These are phyloP conservation scores for Copidosoma floridanum DNA, from an alignment of 1,140 invertebrate genomes.

Conservation along the genomic window DNA sequence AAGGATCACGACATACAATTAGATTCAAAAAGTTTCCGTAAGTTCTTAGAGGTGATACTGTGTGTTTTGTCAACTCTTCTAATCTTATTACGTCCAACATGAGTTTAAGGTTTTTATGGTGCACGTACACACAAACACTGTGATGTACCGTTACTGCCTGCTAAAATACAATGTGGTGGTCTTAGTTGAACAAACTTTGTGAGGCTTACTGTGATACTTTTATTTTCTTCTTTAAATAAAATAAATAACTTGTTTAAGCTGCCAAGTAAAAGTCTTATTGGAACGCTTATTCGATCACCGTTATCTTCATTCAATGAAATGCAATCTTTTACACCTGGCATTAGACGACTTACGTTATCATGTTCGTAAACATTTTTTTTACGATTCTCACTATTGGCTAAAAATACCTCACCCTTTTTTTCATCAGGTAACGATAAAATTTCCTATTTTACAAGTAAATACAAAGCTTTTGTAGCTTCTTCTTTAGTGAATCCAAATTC, in stretches of 20 bases:
- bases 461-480: not conserved
- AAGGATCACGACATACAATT: not conserved
- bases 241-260: not conserved
- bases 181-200: not conserved
- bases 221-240: not conserved
- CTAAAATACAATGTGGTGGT: too few species aligned
- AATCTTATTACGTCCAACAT: too few species aligned
- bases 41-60: not conserved
- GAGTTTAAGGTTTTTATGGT: not conserved
- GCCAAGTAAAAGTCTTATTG: too few species aligned
- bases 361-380: not conserved
- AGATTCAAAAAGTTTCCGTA: not conserved
- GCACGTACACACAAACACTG: not conserved
- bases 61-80: too few species aligned
- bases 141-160: not conserved
- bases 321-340: too few species aligned
- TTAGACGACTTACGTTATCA: too few species aligned
- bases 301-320: too few species aligned
- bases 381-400: not conserved
- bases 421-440: not conserved
- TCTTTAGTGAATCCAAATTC: not conserved
- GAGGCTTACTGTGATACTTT: not conserved
- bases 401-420: not conserved
- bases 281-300: too few species aligned
- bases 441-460: not conserved